Evolutionary conservation across 2,797 vertebrate species (phyloP).

Genomic region (Syncerus caffer): DNA sequence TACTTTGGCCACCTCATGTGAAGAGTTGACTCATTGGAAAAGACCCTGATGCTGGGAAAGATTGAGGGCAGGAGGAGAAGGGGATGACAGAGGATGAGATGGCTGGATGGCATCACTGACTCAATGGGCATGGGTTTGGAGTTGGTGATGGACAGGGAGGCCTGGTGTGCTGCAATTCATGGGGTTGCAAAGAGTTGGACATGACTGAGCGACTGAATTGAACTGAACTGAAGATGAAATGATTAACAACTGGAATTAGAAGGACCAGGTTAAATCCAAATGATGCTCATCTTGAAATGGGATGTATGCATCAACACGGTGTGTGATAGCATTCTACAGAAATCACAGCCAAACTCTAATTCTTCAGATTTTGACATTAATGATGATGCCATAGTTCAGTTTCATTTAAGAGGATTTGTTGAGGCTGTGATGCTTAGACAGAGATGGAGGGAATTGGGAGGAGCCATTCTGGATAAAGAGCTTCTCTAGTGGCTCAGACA

Average conservation of each 20-base stretch:
- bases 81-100: no score
- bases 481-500: neutral
- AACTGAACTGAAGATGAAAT: neutral
- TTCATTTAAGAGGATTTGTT: neutral
- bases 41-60: no score
- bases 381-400: neutral
- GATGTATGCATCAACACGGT: neutral
- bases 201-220: no score
- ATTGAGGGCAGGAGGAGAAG: no score
- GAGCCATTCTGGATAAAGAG: neutral
- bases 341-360: neutral
- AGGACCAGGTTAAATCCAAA: neutral
- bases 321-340: neutral
- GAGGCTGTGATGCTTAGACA: neutral
- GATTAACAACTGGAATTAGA: neutral
- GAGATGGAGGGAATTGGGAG: neutral
- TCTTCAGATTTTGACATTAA: neutral
- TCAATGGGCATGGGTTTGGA: no score
- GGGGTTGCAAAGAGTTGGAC: no score
- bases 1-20: no score
- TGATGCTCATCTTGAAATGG: neutral
- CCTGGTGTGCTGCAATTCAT: no score
- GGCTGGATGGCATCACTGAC: no score
- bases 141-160: no score
- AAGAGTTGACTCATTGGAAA: no score